phyloP scores from a whole-genome alignment of 2,797 vertebrate species.

The Oryzias sinensis region DNA sequence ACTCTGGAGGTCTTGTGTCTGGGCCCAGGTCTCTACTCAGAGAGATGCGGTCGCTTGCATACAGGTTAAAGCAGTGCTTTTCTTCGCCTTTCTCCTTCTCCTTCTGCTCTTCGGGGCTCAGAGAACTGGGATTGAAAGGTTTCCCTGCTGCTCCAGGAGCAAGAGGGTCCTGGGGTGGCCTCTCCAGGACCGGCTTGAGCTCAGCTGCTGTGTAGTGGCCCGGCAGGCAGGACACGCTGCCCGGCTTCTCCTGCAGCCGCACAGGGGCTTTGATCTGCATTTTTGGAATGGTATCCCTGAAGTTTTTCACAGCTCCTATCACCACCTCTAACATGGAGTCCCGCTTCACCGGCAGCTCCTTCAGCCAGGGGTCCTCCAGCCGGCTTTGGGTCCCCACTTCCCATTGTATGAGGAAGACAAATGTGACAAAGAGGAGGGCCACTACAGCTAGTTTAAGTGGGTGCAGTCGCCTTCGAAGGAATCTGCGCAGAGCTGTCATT shows the following conservation, averaged over 20 bases:
- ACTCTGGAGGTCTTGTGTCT: conserved; percentile 98
- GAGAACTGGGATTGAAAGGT: conserved; percentile 82
- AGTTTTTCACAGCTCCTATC: conserved; percentile 94
- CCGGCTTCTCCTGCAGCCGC: conserved; percentile 74
- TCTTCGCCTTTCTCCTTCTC: conserved; percentile 90
- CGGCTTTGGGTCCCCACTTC: conserved; percentile 87
- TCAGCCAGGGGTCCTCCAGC: conserved; percentile 85
- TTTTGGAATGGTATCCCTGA: conserved; percentile 92
- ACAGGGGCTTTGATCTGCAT: conserved; percentile 95
- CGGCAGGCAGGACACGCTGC: conserved; percentile 78
- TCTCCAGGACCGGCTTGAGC: conserved; percentile 84
- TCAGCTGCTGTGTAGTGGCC: conserved; percentile 90
- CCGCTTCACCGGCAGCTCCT: conserved; percentile 82
- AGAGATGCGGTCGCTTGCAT: conserved; percentile 95
- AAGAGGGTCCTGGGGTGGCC: conserved; percentile 86
- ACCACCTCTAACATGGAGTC: conserved; percentile 89
- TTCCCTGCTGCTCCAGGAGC: conserved; percentile 92
- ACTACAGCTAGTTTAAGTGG: conserved; percentile 87
- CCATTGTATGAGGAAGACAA: conserved; percentile 95
- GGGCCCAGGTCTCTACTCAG: conserved; percentile 94
- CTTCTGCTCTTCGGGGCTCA: conserved; percentile 86
- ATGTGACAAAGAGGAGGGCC: conserved; percentile 86
- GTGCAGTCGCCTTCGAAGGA: conserved; percentile 83
- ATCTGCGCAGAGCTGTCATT: conserved; percentile 84
- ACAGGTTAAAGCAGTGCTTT: conserved; percentile 98